Conservation (phyloP, 1,140 invertebrate species). For the Ostrea edulis region DNA sequence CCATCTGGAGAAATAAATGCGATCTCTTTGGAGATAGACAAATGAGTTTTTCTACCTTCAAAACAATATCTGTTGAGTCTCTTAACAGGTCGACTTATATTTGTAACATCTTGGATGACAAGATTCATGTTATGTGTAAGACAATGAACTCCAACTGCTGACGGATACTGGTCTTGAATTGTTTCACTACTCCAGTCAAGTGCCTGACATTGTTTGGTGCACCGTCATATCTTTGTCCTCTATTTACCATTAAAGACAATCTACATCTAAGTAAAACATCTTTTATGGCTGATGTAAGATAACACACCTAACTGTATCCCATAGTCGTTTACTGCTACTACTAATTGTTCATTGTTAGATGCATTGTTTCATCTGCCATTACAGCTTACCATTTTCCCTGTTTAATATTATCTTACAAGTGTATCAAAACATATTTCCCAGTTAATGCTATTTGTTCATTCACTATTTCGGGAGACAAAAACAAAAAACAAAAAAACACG, state of each 20-base stretch:
- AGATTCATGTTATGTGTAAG: constrained; percentile 40
- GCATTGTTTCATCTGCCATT: too few species aligned
- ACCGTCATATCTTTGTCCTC: constrained; percentile 38
- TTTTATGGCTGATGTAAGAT: background rate
- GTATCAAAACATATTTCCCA: too few species aligned
- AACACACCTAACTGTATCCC: too few species aligned
- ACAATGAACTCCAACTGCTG: constrained; percentile 32
- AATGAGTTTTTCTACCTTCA: constrained; percentile 29
- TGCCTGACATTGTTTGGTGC: constrained; percentile 14
- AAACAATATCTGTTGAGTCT: constrained; percentile 15
- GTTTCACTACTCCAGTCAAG: constrained; percentile 23
- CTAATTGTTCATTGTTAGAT: too few species aligned
- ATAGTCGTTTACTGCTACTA: too few species aligned
- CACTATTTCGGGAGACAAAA: too few species aligned
- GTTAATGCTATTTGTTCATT: too few species aligned
- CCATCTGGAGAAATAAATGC: constrained; percentile 27
- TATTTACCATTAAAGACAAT: constrained; percentile 13
- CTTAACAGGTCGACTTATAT: background rate
- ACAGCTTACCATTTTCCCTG: too few species aligned
- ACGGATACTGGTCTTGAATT: constrained; percentile 24
- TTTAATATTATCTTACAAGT: too few species aligned
- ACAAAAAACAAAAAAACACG: too few species aligned
- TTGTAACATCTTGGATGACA: constrained; percentile 20
- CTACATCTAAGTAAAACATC: constrained; percentile 33
- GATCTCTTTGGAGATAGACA: constrained; percentile 14